A percentile compares a stretch with the other conserved stretches of the same genome.
These are phyloP conservation scores for Hetaerina americana DNA, from an alignment of 1,140 invertebrate species.

Conservation along the genomic window DNA sequence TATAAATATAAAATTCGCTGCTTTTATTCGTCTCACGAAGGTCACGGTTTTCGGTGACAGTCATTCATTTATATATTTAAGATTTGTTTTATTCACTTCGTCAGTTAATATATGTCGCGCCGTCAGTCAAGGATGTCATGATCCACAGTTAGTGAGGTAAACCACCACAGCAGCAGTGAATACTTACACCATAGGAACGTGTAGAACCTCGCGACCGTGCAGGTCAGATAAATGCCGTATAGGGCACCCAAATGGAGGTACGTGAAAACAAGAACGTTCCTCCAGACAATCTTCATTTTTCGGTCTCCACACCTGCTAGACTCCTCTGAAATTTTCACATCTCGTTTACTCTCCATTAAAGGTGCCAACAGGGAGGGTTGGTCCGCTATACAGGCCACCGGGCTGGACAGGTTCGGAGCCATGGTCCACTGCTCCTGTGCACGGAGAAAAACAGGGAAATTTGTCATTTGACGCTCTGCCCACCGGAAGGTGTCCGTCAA, in stretches of 20 bases:
- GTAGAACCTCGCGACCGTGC: conserved; percentile 32
- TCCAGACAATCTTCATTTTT: conserved; percentile 53
- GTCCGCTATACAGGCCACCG: background rate
- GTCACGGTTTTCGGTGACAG: no score
- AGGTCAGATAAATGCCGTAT: conserved; percentile 45
- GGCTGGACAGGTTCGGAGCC: background rate
- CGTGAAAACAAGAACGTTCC: conserved; percentile 51
- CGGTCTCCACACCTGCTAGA: background rate
- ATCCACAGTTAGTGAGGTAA: no score
- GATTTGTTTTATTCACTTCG: no score
- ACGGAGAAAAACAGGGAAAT: background rate
- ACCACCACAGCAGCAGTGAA: no score
- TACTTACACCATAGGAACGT: conserved; percentile 41
- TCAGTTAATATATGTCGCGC: no score
- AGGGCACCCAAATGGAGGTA: conserved; percentile 46
- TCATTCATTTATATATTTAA: no score
- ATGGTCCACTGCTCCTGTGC: background rate
- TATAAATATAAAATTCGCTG: no score
- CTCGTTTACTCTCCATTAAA: background rate
- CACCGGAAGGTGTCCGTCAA: no score
- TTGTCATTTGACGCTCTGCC: no score
- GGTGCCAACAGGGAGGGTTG: background rate
- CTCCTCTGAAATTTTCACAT: background rate
- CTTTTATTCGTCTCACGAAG: no score
- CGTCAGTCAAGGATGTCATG: no score